These are phyloP conservation scores for Andrena praecox DNA, from an alignment of 2,888 invertebrate genomes.

Conservation along the genomic window DNA sequence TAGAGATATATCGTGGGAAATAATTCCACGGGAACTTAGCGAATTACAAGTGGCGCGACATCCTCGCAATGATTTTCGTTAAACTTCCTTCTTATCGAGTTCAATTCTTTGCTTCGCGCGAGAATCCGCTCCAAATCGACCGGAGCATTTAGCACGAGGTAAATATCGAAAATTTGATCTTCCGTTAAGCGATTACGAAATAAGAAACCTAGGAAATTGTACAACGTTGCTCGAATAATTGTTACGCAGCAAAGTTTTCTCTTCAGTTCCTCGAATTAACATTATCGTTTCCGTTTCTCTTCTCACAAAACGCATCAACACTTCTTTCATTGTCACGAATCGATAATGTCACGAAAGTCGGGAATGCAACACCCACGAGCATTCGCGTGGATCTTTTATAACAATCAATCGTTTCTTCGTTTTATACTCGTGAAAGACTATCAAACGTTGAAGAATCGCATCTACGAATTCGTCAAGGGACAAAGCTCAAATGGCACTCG, in stretches of 20 bases:
- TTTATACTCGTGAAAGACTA: conserved; percentile 24
- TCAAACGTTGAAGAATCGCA: conserved; percentile 5
- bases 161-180: not conserved
- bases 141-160: not conserved
- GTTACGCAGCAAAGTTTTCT: not conserved
- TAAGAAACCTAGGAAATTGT: not conserved
- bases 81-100: not conserved
- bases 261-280: not conserved
- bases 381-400: conserved; percentile 23
- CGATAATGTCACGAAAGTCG: conserved; percentile 1
- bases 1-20: conserved; percentile 97
- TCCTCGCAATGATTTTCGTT: conserved; percentile 41
- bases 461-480: conserved; percentile 24
- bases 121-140: not conserved
- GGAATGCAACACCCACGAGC: conserved; percentile 7
- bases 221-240: not conserved
- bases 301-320: conserved; percentile 2
- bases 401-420: conserved; percentile 40
- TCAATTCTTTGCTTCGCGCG: conserved; percentile 10
- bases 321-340: not conserved
- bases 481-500: conserved; percentile 28
- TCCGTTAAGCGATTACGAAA: not conserved
- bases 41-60: conserved; percentile 41
- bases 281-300: conserved; percentile 8
- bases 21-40: conserved; percentile 84